phyloP scores from a whole-genome alignment of 2,888 invertebrate species.

The Drosophila melanosoma region DNA sequence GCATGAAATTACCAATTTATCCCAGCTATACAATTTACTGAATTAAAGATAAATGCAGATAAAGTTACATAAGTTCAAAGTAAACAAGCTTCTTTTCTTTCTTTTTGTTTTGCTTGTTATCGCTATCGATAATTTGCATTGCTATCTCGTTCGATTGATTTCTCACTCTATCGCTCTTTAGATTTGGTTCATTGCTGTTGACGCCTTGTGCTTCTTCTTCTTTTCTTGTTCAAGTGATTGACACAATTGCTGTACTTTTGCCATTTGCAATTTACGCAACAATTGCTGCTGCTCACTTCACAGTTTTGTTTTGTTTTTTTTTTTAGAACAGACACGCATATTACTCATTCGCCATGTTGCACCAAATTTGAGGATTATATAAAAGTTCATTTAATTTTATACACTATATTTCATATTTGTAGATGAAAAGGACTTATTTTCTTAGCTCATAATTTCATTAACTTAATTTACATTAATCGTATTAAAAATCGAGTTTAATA shows the following conservation, averaged over 20 bases:
- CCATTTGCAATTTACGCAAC: conserved; percentile 48
- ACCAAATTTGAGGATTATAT: conserved; percentile 7
- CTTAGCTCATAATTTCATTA: neutral
- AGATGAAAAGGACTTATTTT: neutral
- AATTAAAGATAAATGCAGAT: conserved; percentile 43
- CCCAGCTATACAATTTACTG: conserved; percentile 47
- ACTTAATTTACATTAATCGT: neutral
- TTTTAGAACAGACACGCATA: conserved; percentile 34
- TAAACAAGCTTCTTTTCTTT: conserved; percentile 20
- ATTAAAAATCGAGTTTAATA: neutral
- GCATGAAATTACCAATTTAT: conserved; percentile 23
- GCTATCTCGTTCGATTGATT: neutral
- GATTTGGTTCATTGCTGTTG: conserved; percentile 1
- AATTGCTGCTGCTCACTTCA: conserved; percentile 45
- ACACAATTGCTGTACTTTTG: conserved; percentile 44
- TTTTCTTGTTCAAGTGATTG: conserved; percentile 18
- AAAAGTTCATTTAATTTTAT: neutral
- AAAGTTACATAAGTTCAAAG: conserved; percentile 52
- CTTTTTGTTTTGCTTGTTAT: conserved; percentile 40
- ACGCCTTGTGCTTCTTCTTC: conserved; percentile 1
- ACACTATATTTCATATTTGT: neutral
- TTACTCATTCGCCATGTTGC: conserved; percentile 59
- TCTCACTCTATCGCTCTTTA: neutral
- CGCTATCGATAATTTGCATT: conserved; percentile 50
- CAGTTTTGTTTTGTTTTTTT: conserved; percentile 23